Evolutionary conservation across 2,797 vertebrate species (phyloP), one percentile per base, ranked within the genome.

Genomic region (Limnodromus scolopaceus): DNA sequence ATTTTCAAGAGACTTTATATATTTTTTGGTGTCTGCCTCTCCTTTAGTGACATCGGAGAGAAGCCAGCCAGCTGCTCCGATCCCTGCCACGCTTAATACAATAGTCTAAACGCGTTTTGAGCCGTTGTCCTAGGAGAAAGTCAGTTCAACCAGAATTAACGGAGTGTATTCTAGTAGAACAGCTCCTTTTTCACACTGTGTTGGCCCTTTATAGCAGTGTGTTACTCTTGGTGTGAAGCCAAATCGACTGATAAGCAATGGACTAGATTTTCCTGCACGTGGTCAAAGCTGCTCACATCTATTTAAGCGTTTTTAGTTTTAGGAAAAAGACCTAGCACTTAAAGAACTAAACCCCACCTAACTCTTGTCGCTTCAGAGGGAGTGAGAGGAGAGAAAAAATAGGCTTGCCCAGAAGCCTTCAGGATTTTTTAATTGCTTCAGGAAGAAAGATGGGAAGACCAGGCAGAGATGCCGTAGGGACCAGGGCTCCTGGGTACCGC

Each of bases 101-200:
- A 24, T 54, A 45, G 76, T 71, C 74, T 72, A 77, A 63, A 95
- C 12, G 20, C 46, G 28, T 69, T 93, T 77, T 64, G 80, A 95
- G 69, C 55, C 5, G 46, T 48, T 80, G 71, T 94, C 78, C 79
- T 93, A 68, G 90, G 79, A 96, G 91, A 84, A 93, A 45, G 66
- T 79, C 91, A 92, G 92, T 84, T 93, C 93, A 92, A 60, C 64
- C 86, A 96, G 92, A 90, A 92, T 85, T 87, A 96, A 94, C 71
- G 2, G 88, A 95, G 96, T 78, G 88, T 93, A 68, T 95, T 94
- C 92, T 85, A 43, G 64, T 89, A 94, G 92, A 97, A 93, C 89
- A 68, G 85, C 88, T 97, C 88, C 84, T 91, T 97, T 95, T 95
- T 94, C 93, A 96, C 90, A 95, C 78, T 80, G 48, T 34, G 69